A percentile compares a stretch with the other conserved stretches of the same genome.
Conservation (phyloP, 1,140 invertebrate species). For the Lethrus apterus region DNA sequence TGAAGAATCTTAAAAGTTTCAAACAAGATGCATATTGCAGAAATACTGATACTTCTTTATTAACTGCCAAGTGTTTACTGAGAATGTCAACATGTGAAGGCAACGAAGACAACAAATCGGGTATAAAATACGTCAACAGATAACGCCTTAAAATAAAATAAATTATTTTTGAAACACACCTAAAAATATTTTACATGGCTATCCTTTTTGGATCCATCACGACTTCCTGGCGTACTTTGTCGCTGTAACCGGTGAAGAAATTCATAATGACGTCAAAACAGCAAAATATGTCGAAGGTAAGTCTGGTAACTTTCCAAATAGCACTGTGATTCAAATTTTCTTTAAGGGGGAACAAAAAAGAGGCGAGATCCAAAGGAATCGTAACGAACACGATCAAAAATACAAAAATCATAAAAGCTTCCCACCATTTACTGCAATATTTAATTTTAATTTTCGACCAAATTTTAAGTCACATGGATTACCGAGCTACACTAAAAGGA, state of each 20-base stretch:
- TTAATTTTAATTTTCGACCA: background rate
- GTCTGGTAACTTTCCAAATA: conserved; percentile 1
- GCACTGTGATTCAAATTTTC: background rate
- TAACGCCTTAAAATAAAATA: conserved; percentile 1
- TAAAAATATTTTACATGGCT: background rate
- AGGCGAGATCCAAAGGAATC: conserved; percentile 6
- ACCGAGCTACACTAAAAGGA: conserved; percentile 10
- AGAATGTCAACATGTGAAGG: background rate
- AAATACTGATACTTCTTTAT: too few relatives aligned
- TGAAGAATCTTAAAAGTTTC: background rate
- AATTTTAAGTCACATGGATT: background rate
- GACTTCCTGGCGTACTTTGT: background rate
- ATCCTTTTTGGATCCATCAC: conserved; percentile 12
- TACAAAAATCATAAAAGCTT: conserved; percentile 11
- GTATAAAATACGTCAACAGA: conserved; percentile 7
- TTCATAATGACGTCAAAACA: conserved; percentile 4
- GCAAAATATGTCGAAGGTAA: conserved; percentile 2
- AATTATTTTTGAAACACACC: conserved; percentile 1
- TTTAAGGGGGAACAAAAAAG: background rate
- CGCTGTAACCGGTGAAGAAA: conserved; percentile 5
- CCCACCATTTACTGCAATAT: conserved; percentile 4
- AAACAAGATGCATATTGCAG: background rate
- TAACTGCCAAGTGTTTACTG: background rate
- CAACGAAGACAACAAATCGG: conserved; percentile 4
- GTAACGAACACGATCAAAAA: conserved; percentile 1